Base-by-base conservation (phyloP, 1,140 invertebrate genomes). In the Camponotus pennsylvanicus region DNA sequence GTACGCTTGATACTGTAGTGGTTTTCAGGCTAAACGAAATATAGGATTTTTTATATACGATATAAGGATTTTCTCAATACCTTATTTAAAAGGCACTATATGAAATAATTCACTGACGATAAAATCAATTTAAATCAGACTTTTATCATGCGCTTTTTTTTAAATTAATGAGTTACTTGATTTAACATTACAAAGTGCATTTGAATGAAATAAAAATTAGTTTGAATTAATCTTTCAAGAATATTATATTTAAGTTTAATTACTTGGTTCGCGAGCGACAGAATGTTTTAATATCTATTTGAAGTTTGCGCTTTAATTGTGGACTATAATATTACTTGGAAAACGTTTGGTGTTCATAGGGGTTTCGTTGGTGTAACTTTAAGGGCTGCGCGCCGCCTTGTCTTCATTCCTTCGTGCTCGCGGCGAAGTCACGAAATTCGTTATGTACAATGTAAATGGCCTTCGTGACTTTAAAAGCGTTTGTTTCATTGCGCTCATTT, bases 401-500 rank as follows among this genome's bases (percentile, higher is more conserved):
- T 73, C 86, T 87, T 87, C 66, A 69, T 85, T 87, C 27, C 67
- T 78, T 85, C 86, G 73, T 87, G 82, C 83, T 75, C 32, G 59
- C 27, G 34, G 45, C 42, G n/a, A 45, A 87, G 87, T 88, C 87
- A 88, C 87, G 87, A 88, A 86, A 82, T 87, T 87, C 63, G 59
- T 86, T 86, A 83, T 83, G 86, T 87, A 87, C 87, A 87, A 87
- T 88, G 77, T 77, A 86, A 75, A 77, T 69, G 75, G 55, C 45
- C 57, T 85, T 89, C 85, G 88, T 90, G 88, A 89, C 88, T 87
- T 42, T 37, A 75, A 59, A 84, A 66, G 73, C 88, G 86, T 88
- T 85, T 89, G 79, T 85, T 85, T 88, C 73, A 85, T 85, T 85
- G 80, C 66, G 86, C 66, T 88, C 79, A 59, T 88, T 86, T 86